Evolutionary conservation across 1,140 invertebrate genomes (phyloP), one percentile per base, ranked within the genome.

Genomic region (Drosophila pallidifrons): DNA sequence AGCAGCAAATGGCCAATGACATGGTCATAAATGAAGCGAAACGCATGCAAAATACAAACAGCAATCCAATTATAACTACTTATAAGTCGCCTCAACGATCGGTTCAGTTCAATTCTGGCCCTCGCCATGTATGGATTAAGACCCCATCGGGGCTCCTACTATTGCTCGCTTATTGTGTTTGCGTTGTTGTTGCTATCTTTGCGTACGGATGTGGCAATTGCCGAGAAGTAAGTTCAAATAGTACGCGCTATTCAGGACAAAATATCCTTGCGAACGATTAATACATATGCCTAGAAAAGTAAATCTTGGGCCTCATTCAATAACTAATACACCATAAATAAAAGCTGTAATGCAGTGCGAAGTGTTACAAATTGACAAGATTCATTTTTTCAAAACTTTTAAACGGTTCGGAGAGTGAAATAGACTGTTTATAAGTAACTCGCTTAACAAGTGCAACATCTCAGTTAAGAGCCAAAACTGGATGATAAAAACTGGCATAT

Each of bases 1-100:
- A 59, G 45, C 35, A 20, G 25, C 70, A 66, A 77, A 77, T 77
- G 75, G 60, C 30, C 68, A 74, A 82, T 74, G 58, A 49, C 58
- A 76, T 55, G 77, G 28, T 25, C 6, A 4, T 38, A 61, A 47
- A 45, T 69, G 54, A 45, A n/a, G 2, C 47, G 13, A 49, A 75
- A 57, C 35, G 15, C 38, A 57, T 57, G 35, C 8, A 57, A 57
- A 41, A n/a, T n/a, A 57, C 3, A 16, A 43, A 51, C 15, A 15
- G 13, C 8, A 67, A 74, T 57, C 20, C 15, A 49, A 64, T 76
- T 60, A 66, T 1, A 57, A 2, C 6, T 30, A 54, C 41, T 51
- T 59, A 38, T 10, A 45, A 30, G 47, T 1, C 41, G 25, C 51
- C 28, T 5, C 8, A 43, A 32, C 35, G 57, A 72, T 77, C 75